A percentile compares a stretch with the other conserved stretches of the same genome.
These are phyloP conservation scores for Meandrina meandrites DNA, from an alignment of 92 coral and sea anemone species.

Conservation along the genomic window DNA sequence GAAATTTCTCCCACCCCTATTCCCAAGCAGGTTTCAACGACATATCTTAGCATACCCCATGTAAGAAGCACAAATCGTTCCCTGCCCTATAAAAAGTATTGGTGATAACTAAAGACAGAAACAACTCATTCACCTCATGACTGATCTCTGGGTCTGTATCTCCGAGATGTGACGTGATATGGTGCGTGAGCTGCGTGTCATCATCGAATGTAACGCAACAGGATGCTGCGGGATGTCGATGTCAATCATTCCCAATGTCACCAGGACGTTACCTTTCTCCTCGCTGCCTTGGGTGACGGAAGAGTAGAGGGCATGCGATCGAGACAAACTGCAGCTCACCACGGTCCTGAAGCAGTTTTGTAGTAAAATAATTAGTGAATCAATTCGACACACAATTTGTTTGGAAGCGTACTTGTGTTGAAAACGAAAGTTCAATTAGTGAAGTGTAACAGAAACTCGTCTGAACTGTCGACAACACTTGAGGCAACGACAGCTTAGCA, in stretches of 20 bases:
- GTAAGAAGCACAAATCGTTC: too few relatives aligned
- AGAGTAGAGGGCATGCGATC: slow-evolving; percentile 93
- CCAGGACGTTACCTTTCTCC: slow-evolving; percentile 75
- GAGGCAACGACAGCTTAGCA: too few relatives aligned
- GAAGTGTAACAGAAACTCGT: neutral
- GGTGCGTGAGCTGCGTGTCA: slow-evolving; percentile 98
- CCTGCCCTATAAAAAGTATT: too few relatives aligned
- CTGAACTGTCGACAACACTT: neutral
- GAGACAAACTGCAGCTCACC: slow-evolving; percentile 86
- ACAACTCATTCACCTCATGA: slow-evolving; percentile 71
- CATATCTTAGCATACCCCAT: too few relatives aligned
- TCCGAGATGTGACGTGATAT: slow-evolving; percentile 94
- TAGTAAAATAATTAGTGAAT: neutral
- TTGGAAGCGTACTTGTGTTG: neutral
- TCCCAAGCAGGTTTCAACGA: too few relatives aligned
- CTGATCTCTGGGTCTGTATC: slow-evolving; percentile 94
- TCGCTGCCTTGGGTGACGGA: slow-evolving; percentile 69
- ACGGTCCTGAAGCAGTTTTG: slow-evolving; percentile 66
- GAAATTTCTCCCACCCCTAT: too few relatives aligned
- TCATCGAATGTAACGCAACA: slow-evolving; percentile 98
- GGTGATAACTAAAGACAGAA: neutral
- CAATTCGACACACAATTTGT: neutral
- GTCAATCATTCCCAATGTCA: slow-evolving; percentile 89
- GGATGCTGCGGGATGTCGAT: slow-evolving; percentile 99
- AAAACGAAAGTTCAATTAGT: neutral